Conservation (phyloP, 2,888 invertebrate species). For the Morpho deidamia region DNA sequence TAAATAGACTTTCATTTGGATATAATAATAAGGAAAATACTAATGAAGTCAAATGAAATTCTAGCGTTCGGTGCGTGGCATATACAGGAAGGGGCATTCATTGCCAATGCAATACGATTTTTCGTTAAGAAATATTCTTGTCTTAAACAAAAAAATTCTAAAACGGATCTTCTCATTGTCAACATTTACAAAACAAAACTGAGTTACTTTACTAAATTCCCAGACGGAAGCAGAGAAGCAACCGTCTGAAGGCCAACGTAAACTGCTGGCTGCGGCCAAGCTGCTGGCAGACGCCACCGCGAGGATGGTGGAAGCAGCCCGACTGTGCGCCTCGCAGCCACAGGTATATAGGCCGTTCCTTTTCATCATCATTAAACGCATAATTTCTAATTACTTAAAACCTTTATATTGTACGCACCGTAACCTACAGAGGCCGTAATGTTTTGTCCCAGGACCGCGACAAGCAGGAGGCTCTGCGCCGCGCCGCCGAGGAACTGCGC, state of each 20-base stretch:
- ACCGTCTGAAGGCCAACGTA: slow-evolving; percentile 91
- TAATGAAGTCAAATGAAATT: no score
- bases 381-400: neutral
- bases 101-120: no score
- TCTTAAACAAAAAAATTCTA: no score
- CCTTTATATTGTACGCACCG: neutral
- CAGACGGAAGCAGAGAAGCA: slow-evolving; percentile 92
- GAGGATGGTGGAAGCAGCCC: slow-evolving; percentile 96
- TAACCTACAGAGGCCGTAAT: neutral
- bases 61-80: neutral
- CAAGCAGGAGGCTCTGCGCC: slow-evolving; percentile 89
- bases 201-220: neutral
- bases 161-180: no score
- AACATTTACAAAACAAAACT: no score
- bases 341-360: slow-evolving; percentile 41
- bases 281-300: slow-evolving; percentile 97
- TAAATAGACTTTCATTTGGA: no score
- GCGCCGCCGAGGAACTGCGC: slow-evolving; percentile 95
- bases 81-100: no score
- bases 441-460: slow-evolving; percentile 81
- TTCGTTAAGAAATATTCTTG: no score
- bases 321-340: slow-evolving; percentile 92
- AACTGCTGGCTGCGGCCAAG: slow-evolving; percentile 96
- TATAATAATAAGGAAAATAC: no score
- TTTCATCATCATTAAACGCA: neutral